Base-by-base conservation (phyloP, 2,113 vertebrate genomes). In the Corythornis vintsioides region DNA sequence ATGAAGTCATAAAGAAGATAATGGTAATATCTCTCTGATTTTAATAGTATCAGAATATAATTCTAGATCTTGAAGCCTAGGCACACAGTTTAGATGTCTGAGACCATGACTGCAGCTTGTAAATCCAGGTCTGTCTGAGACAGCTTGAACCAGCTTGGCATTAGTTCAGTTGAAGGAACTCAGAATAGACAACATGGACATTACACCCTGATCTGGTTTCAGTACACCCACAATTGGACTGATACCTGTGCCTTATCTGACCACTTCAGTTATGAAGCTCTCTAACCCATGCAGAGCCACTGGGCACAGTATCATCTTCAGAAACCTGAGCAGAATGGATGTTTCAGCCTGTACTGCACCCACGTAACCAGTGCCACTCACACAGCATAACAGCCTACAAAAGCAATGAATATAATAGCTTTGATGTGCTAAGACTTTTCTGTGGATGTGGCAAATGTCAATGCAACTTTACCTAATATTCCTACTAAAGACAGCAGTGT, bases 281-380 rank as follows among this genome's bases (percentile, higher is more conserved):
- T 14, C 16, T 33, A 52, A 57, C 11, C 17, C 50, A 21, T 0
- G 0, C 15, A 55, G 53, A 43, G 5, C 13, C 43, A 42, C 4
- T 0, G 2, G n/a, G 57, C 26, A 24, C 12, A 28, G 9, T 15
- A 88, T 28, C 24, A 45, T 25, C 45, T 33, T 31, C 53, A 56
- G 29, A 47, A n/a, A 7, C 25, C 24, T 11, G 52, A 63, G 31
- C 26, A 42, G 52, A 55, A 55, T 0, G 0, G 11, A 57, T 66
- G 14, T 15, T 59, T 47, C 61, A 61, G 79, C 20, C 48, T 1
- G 0, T 48, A n/a, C 38, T 86, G 24, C n/a, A 19, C 14, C 50
- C 28, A 0, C 20, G 11, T 1, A 47, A 38, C 43, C 53, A 65
- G 4, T 28, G 48, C 8, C 22, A 38, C 7, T 53, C 45, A 40